Conservation (phyloP, 2,113 vertebrate genomes). For the Prunella himalayana region DNA sequence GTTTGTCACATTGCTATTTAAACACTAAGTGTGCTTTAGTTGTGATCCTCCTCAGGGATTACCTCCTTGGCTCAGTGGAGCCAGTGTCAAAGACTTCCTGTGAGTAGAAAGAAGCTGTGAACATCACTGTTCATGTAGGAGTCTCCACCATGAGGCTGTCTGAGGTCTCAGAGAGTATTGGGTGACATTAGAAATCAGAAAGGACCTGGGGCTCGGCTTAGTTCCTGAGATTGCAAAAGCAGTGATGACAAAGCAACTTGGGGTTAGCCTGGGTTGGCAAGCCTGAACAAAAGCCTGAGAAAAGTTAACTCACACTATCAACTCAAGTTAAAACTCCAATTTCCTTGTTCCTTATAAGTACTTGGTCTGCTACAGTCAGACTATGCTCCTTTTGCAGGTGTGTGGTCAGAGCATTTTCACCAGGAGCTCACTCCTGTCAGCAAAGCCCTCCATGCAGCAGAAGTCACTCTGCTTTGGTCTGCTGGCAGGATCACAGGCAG, state of each 20-base stretch:
- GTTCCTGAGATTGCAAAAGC: not conserved
- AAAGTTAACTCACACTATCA: not conserved
- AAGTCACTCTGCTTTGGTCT: not conserved
- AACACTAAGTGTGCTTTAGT: not conserved
- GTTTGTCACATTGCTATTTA: not conserved
- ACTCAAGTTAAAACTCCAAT: rapidly evolving
- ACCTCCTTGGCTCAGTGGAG: not conserved
- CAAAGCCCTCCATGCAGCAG: rapidly evolving
- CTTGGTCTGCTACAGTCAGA: not conserved
- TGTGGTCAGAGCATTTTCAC: not conserved
- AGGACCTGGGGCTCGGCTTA: not conserved
- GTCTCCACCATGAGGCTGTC: not conserved
- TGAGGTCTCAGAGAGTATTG: not conserved
- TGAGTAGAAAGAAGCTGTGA: not conserved
- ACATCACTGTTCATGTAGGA: not conserved
- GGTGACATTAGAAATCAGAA: not conserved
- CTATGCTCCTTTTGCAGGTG: not conserved
- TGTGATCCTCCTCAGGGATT: not conserved
- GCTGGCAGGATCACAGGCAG: not conserved
- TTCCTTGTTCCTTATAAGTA: not conserved
- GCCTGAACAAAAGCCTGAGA: not conserved
- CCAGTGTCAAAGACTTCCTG: not conserved
- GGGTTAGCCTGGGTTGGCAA: not conserved
- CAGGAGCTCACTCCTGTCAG: not conserved
- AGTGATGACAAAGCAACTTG: not conserved